Evolutionary conservation across 1,140 invertebrate genomes (phyloP).

Genomic region (Brachionus koreanus): DNA sequence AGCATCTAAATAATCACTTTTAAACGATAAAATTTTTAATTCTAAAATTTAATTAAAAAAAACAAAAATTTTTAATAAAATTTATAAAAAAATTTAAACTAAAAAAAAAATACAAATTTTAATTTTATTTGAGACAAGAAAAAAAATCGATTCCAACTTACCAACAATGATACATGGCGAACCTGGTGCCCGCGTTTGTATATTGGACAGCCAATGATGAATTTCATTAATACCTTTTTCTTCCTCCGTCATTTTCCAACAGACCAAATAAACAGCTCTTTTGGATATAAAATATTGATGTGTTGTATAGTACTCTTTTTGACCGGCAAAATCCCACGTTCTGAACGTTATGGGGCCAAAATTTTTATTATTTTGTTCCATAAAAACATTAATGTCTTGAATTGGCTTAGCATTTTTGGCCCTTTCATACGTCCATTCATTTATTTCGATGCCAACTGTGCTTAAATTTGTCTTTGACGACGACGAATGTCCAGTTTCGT

Average conservation of each 20-base stretch:
- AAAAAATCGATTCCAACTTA: no score
- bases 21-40: no score
- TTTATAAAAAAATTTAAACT: not conserved
- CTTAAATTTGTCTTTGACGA: slow-evolving; percentile 8
- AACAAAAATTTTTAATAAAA: no score
- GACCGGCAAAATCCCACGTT: slow-evolving; percentile 99
- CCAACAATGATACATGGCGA: slow-evolving; percentile 32
- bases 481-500: slow-evolving; percentile 65
- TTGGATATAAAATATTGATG: slow-evolving; percentile 97
- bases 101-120: no score
- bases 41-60: no score
- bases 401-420: not conserved
- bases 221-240: slow-evolving; percentile 82
- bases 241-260: slow-evolving; percentile 90
- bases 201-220: slow-evolving; percentile 89
- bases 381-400: not conserved
- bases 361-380: not conserved
- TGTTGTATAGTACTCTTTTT: slow-evolving; percentile 71
- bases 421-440: slow-evolving; percentile 36
- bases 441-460: slow-evolving; percentile 51
- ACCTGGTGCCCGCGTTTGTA: slow-evolving; percentile 65
- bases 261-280: slow-evolving; percentile 86
- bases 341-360: slow-evolving; percentile 83
- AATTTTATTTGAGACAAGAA: no score
- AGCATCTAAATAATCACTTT: no score